Evolutionary conservation across 35 echinoderm and acorn worm genomes (phyloP).

Genomic region (Eucidaris tribuloides): DNA sequence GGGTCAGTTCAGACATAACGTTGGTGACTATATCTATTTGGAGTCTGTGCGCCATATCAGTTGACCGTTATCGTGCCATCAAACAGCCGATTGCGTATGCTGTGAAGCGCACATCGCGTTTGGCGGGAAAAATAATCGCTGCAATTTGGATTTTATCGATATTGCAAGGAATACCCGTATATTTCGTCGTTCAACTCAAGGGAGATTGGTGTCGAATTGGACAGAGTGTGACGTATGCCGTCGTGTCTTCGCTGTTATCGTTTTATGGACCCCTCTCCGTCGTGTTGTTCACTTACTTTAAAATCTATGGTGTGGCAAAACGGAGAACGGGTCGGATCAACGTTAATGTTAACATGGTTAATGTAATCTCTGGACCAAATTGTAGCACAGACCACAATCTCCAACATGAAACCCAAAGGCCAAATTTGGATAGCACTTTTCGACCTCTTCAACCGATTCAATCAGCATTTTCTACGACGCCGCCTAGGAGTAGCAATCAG

Average conservation of each 20-base stretch:
- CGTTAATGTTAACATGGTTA: not conserved
- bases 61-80: constrained; percentile 72
- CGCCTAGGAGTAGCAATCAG: not conserved
- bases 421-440: not conserved
- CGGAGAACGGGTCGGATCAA: not conserved
- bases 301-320: constrained; percentile 45
- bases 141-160: constrained; percentile 24
- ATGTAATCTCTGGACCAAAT: not conserved
- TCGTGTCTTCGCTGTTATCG: constrained; percentile 49
- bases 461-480: not conserved
- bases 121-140: constrained; percentile 11
- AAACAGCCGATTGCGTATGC: constrained; percentile 61
- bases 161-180: not conserved
- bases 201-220: not conserved
- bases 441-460: not conserved
- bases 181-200: constrained; percentile 11
- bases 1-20: not conserved
- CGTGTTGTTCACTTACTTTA: constrained; percentile 55
- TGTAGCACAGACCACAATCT: not conserved
- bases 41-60: constrained; percentile 60
- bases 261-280: constrained; percentile 67
- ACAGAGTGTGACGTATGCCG: constrained; percentile 22
- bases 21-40: constrained; percentile 16
- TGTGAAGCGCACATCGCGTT: constrained; percentile 26
- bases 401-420: not conserved